Evolutionary conservation across 1,140 invertebrate species (phyloP).

Genomic region (Drosophila carrolli): DNA sequence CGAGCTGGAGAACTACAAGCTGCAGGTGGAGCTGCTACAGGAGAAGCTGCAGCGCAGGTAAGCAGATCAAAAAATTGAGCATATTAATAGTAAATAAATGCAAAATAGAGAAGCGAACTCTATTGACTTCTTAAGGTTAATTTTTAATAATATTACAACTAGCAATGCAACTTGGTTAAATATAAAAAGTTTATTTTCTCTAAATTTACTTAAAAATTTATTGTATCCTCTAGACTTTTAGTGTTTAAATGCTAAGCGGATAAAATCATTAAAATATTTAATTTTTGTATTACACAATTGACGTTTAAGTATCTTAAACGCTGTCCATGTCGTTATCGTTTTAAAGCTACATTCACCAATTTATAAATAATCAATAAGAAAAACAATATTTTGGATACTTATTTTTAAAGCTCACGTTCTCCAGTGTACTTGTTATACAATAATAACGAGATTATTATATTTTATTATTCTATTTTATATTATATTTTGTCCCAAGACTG

Average conservation of each 20-base stretch:
- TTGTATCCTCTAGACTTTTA: not conserved
- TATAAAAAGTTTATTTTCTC: too few species aligned
- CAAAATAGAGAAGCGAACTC: too few species aligned
- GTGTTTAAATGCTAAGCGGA: not conserved
- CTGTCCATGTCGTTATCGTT: not conserved
- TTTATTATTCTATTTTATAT: too few species aligned
- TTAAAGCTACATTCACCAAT: not conserved
- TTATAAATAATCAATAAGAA: too few species aligned
- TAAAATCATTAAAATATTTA: not conserved
- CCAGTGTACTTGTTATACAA: not conserved
- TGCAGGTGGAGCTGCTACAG: slow-evolving; percentile 81
- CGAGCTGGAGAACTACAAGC: slow-evolving; percentile 81
- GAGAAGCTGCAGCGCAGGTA: slow-evolving; percentile 81
- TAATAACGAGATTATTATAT: too few species aligned
- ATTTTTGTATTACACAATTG: not conserved
- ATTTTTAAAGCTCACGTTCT: not conserved
- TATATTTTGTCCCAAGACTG: too few species aligned
- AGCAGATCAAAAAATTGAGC: not conserved
- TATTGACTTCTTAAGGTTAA: too few species aligned
- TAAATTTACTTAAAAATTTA: too few species aligned
- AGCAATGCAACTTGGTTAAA: too few species aligned
- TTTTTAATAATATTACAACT: too few species aligned
- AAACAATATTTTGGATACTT: not conserved
- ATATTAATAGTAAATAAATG: not conserved
- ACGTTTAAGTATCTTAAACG: too few species aligned